Base-by-base conservation (phyloP, 2,797 vertebrate genomes). In the Spatula clypeata region DNA sequence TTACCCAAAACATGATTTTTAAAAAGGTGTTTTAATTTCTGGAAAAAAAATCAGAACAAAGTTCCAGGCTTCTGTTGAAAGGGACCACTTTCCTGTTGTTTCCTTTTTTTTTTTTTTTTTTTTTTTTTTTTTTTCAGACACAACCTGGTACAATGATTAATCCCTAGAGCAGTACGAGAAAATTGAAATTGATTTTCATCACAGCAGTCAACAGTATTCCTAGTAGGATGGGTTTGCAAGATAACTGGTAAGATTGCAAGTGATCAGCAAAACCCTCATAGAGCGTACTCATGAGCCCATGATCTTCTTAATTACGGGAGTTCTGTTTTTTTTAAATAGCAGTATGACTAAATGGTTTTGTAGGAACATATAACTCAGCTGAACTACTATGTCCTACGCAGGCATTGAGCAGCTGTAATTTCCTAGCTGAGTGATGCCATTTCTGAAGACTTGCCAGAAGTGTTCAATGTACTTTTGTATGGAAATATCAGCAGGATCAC, bases 121-220 rank as follows among this genome's bases (percentile, higher is more conserved):
- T 44, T 44, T 5, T 80, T 86, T 80, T 79, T 15, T 45, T 88
- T 81, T 81, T 40, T 27, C 1, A 11, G 24, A 71, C 40, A 64
- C 20, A 77, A 9, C 3, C 6, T 44, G 24, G 10, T 71, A 61
- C 17, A 62, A 81, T 23, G n/a, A 72, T 86, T 88, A 86, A 77
- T 86, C 44, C n/a, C 42, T 77, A 31, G 29, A 69, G 53, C 49
- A 83, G 23, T 47, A 57, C 42, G 79, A 81, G 34, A 79, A 92
- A 81, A 87, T 40, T 69, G 29, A 73, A 94, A 89, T 70, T 87
- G 13, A 84, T 87, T 84, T 95, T 82, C 42, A 70, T 88, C 66
- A 61, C 45, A 72, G 34, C 20, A 92, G 45, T 81, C 71, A 91
- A 58, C 19, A 51, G n/a, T 81, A 73, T 92, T 90, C 38, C 70